A percentile compares a stretch with the other conserved stretches of the same genome.
Conservation (phyloP, 2,797 vertebrate species). For the Pseudomugil tenellus region DNA sequence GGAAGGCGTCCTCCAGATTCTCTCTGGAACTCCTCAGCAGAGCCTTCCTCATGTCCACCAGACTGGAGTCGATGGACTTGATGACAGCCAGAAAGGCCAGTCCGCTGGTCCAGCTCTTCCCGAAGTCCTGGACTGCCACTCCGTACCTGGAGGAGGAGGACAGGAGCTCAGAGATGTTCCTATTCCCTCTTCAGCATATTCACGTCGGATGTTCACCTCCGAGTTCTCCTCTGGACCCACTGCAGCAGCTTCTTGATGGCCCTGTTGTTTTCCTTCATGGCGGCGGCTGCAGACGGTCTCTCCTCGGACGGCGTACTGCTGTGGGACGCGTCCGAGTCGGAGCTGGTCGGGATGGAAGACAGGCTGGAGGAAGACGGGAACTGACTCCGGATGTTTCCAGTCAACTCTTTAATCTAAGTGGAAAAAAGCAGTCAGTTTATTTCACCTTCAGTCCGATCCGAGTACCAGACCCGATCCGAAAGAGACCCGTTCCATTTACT, state of each 20-base stretch:
- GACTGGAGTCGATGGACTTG: slow-evolving; percentile 92
- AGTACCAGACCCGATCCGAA: neutral
- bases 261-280: slow-evolving; percentile 89
- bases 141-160: slow-evolving; percentile 84
- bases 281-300: slow-evolving; percentile 63
- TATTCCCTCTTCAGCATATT: too few species aligned
- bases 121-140: slow-evolving; percentile 93
- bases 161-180: neutral
- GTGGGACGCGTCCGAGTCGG: slow-evolving; percentile 88
- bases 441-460: neutral
- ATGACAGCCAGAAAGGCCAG: slow-evolving; percentile 95
- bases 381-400: slow-evolving; percentile 94
- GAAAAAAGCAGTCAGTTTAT: slow-evolving; percentile 12
- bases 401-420: slow-evolving; percentile 94
- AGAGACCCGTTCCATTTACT: too few species aligned
- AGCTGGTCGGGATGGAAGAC: slow-evolving; percentile 91
- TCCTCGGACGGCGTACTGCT: slow-evolving; percentile 87
- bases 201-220: slow-evolving; percentile 87
- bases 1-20: slow-evolving; percentile 94
- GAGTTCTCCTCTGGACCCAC: slow-evolving; percentile 95
- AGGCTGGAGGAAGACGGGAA: slow-evolving; percentile 90
- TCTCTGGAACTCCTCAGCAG: slow-evolving; percentile 87
- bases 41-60: slow-evolving; percentile 94
- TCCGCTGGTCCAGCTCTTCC: slow-evolving; percentile 95
- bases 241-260: slow-evolving; percentile 92